Evolutionary conservation across 2,888 invertebrate genomes (phyloP).

Genomic region (Lamellibrachia columna): DNA sequence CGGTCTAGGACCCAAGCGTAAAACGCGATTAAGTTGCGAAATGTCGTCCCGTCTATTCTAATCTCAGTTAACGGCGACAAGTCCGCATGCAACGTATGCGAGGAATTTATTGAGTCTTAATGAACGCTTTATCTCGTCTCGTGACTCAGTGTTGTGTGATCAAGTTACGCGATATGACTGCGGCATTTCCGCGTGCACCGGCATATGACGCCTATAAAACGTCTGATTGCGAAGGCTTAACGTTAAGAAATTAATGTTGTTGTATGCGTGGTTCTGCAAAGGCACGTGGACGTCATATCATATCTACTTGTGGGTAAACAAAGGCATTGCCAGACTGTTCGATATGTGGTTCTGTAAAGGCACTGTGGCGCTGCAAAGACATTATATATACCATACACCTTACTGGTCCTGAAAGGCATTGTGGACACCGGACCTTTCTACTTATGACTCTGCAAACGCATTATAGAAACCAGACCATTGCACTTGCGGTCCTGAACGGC

Average conservation of each 20-base stretch:
- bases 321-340: neutral
- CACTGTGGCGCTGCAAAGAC: neutral
- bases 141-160: neutral
- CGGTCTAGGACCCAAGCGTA: neutral
- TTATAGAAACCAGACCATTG: neutral
- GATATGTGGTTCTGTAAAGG: neutral
- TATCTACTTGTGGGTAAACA: neutral
- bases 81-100: neutral
- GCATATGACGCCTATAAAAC: neutral
- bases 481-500: no score
- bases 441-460: neutral
- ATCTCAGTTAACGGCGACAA: neutral
- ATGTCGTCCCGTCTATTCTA: constrained; percentile 1
- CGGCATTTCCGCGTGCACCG: neutral
- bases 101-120: constrained; percentile 12
- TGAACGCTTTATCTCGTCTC: neutral
- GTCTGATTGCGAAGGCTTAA: neutral
- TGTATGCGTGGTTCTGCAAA: neutral
- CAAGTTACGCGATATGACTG: neutral
- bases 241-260: no score
- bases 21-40: neutral
- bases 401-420: no score
- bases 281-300: neutral
- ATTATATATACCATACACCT: neutral
- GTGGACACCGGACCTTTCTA: neutral